Evolutionary conservation across 2,113 vertebrate genomes (phyloP).

Genomic region (Aptenodytes forsteri): DNA sequence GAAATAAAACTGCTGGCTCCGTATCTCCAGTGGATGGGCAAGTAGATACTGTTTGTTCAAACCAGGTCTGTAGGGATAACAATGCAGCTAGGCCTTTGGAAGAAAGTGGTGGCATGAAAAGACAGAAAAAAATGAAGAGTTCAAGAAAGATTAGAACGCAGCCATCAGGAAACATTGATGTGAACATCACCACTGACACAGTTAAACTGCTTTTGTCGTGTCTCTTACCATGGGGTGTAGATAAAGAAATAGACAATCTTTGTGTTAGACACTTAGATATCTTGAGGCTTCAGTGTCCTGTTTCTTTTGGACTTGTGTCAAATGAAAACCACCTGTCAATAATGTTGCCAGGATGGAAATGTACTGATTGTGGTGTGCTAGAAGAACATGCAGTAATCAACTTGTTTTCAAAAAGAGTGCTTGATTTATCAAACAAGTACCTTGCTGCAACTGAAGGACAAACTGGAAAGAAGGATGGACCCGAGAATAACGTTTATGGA

Average conservation of each 20-base stretch:
- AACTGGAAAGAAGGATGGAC: background rate
- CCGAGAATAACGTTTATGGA: background rate
- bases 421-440: slow-evolving; percentile 76
- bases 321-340: slow-evolving; percentile 65
- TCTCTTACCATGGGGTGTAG: slow-evolving; percentile 78
- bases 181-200: slow-evolving; percentile 36
- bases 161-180: slow-evolving; percentile 34
- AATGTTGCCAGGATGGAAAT: slow-evolving; percentile 73
- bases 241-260: slow-evolving; percentile 72
- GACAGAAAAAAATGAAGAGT: slow-evolving; percentile 73
- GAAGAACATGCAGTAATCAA: slow-evolving; percentile 45
- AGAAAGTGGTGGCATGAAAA: slow-evolving; percentile 57
- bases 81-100: background rate
- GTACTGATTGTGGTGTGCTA: background rate
- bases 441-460: slow-evolving; percentile 49
- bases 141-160: slow-evolving; percentile 63
- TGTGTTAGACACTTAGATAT: slow-evolving; percentile 67
- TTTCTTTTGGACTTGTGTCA: slow-evolving; percentile 74
- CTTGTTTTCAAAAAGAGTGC: slow-evolving; percentile 75
- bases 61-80: background rate
- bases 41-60: background rate
- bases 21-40: slow-evolving; percentile 3
- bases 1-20: slow-evolving; percentile 59
- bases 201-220: slow-evolving; percentile 79
- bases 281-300: slow-evolving; percentile 52